phyloP scores from a whole-genome alignment of 2,113 vertebrate species.

The Eira barbara region DNA sequence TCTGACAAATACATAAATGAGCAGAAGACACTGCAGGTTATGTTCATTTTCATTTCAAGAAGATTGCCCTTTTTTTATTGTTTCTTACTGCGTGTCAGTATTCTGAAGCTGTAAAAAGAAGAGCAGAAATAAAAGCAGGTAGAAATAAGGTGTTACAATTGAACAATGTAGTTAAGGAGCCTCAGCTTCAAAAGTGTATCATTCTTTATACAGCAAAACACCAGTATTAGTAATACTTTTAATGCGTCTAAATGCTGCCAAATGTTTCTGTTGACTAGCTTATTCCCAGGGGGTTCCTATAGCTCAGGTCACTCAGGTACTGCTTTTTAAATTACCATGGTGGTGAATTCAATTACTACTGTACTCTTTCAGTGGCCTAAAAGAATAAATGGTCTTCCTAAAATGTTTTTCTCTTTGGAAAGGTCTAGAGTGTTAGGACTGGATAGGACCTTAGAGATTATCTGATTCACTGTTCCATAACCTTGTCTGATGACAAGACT shows the following conservation, averaged over 20 bases:
- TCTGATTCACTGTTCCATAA: slow-evolving; percentile 26
- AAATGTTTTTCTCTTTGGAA: slow-evolving; percentile 20
- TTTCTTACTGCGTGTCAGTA: slow-evolving; percentile 31
- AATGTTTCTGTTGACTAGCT: slow-evolving; percentile 32
- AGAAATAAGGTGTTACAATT: neutral
- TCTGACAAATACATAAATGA: slow-evolving; percentile 40
- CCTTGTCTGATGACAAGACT: neutral
- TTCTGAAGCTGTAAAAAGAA: slow-evolving; percentile 13
- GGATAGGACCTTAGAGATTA: neutral
- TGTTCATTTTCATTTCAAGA: slow-evolving; percentile 58
- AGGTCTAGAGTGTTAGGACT: neutral
- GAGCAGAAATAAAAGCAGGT: slow-evolving; percentile 38
- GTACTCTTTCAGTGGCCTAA: slow-evolving; percentile 15
- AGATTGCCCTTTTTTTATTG: slow-evolving; percentile 48
- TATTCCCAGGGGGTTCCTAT: neutral
- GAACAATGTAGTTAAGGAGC: neutral
- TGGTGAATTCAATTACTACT: slow-evolving; percentile 31
- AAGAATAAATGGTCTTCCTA: slow-evolving; percentile 42
- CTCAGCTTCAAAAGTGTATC: neutral
- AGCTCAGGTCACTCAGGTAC: slow-evolving; percentile 7
- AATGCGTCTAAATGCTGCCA: slow-evolving; percentile 37
- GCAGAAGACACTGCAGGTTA: neutral
- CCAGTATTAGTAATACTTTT: neutral
- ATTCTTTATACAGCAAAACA: neutral
- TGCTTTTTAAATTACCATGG: slow-evolving; percentile 37